These are phyloP conservation scores for Piaya cayana DNA, from an alignment of 2,113 vertebrate genomes.

Conservation along the genomic window DNA sequence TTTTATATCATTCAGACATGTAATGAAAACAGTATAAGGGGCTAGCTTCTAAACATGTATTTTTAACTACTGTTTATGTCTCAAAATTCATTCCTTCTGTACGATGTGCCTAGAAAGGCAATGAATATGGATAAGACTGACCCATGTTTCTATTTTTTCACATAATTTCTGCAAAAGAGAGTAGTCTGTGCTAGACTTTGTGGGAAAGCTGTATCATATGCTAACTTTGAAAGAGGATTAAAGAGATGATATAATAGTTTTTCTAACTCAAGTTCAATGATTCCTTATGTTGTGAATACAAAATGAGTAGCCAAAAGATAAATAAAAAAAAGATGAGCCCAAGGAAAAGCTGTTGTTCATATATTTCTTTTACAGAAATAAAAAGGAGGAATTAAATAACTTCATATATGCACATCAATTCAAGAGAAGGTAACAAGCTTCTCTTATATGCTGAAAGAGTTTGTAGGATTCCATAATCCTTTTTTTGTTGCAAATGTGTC, in stretches of 20 bases:
- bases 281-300: slow-evolving; percentile 5
- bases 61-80: slow-evolving; percentile 60
- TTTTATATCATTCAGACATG: slow-evolving; percentile 18
- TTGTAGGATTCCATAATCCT: not conserved
- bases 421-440: not conserved
- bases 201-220: not conserved
- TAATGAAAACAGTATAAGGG: slow-evolving; percentile 42
- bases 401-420: not conserved
- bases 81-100: slow-evolving; percentile 48
- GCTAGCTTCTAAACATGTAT: slow-evolving; percentile 30
- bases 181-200: not conserved
- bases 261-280: not conserved
- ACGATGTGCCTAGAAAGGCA: slow-evolving; percentile 2
- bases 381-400: not conserved
- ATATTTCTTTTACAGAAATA: not conserved
- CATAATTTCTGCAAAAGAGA: slow-evolving; percentile 30
- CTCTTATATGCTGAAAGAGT: not conserved
- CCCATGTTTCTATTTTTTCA: slow-evolving; percentile 32
- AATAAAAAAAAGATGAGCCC: not conserved
- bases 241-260: slow-evolving; percentile 32
- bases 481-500: not conserved
- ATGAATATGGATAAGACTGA: slow-evolving; percentile 38
- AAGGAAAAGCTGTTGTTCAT: not conserved
- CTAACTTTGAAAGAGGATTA: slow-evolving; percentile 41
- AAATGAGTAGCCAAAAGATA: slow-evolving; percentile 25